phyloP scores from a whole-genome alignment of 2,113 vertebrate species.

The Notarius quadriscutis region DNA sequence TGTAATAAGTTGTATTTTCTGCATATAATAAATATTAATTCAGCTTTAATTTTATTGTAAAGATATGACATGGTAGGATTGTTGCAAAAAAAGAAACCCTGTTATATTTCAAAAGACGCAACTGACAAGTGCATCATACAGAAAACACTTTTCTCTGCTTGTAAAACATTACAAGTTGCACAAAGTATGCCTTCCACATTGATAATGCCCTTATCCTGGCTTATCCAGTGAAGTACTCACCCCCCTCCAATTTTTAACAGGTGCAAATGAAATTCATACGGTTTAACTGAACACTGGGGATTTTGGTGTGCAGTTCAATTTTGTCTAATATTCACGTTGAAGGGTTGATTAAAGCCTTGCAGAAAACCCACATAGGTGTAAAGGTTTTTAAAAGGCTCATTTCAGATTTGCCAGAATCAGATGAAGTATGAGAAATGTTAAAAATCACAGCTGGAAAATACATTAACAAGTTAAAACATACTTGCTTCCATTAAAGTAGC shows the following conservation, averaged over 20 bases:
- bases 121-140: neutral
- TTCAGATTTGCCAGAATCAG: neutral
- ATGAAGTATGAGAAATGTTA: neutral
- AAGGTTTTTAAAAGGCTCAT: constrained; percentile 21
- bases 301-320: neutral
- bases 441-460: constrained; percentile 29
- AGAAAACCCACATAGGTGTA: neutral
- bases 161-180: neutral
- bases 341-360: neutral
- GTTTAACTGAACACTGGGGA: neutral
- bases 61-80: neutral
- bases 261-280: neutral
- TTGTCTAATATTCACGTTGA: neutral
- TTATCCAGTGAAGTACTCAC: neutral
- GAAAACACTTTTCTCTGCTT: neutral
- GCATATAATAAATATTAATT: neutral
- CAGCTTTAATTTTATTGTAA: neutral
- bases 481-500: neutral
- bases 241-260: neutral
- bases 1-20: neutral
- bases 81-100: neutral
- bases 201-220: neutral
- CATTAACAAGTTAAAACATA: neutral
- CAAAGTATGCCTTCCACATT: neutral
- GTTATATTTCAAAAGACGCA: neutral